phyloP scores from a whole-genome alignment of 2,113 vertebrate genomes.

The Craseonycteris thonglongyai region DNA sequence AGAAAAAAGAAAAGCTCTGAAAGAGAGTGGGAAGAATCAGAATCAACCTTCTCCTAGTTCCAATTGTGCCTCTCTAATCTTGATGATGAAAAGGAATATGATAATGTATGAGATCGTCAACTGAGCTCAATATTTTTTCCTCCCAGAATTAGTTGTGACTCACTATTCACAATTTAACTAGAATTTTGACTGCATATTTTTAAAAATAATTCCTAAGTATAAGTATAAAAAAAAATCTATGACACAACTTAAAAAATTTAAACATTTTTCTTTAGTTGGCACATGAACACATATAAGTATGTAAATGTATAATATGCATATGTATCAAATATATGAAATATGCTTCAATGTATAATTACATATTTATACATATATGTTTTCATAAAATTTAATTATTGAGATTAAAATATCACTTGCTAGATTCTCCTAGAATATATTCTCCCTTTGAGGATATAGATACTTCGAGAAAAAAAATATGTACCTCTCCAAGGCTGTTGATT shows the following conservation, averaged over 20 bases:
- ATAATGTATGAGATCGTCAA: neutral
- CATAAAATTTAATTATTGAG: neutral
- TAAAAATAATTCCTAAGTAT: neutral
- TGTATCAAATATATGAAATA: neutral
- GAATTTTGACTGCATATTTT: neutral
- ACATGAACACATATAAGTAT: neutral
- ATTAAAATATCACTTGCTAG: slow-evolving; percentile 15
- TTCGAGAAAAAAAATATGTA: neutral
- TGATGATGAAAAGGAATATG: neutral
- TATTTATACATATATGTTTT: neutral
- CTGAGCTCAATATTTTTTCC: neutral
- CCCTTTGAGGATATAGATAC: neutral
- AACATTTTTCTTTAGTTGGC: neutral
- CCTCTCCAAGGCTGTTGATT: neutral
- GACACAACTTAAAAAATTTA: neutral
- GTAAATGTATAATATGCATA: neutral
- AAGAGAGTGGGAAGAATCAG: neutral
- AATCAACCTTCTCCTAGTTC: neutral
- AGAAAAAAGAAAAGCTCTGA: neutral
- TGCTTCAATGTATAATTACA: neutral
- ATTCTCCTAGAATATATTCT: neutral
- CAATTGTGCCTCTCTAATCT: neutral
- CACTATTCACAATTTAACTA: neutral
- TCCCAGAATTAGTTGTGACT: neutral
- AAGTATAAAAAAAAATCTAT: neutral